Evolutionary conservation across 2,888 invertebrate species (phyloP).

Genomic region (Limnephilus marmoratus): DNA sequence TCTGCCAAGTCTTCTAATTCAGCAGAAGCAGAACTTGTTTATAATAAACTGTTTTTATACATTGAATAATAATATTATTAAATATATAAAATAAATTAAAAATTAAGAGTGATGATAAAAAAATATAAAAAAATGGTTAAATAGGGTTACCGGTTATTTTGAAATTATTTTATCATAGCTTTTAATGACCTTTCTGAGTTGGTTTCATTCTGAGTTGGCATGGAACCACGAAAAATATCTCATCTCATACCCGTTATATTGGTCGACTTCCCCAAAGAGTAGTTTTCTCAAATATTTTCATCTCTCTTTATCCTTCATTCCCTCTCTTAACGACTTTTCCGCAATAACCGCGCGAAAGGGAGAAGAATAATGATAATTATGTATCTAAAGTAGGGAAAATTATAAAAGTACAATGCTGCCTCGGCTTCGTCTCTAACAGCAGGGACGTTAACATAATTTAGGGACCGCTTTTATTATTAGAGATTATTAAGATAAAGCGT

Average conservation of each 20-base stretch:
- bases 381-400: slow-evolving; percentile 4
- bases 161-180: too few species aligned
- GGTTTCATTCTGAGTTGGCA: too few species aligned
- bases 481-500: neutral
- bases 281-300: neutral
- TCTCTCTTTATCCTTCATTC: neutral
- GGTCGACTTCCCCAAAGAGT: neutral
- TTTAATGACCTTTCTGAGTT: too few species aligned
- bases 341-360: neutral
- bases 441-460: neutral
- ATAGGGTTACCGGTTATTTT: too few species aligned
- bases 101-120: too few species aligned
- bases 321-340: neutral
- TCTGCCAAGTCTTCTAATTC: too few species aligned
- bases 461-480: neutral
- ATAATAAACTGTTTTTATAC: too few species aligned
- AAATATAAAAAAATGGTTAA: too few species aligned
- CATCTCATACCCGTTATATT: neutral
- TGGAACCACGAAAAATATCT: too few species aligned
- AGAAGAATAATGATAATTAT: slow-evolving; percentile 30
- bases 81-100: too few species aligned
- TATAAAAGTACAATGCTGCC: neutral
- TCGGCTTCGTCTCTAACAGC: neutral
- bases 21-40: too few species aligned
- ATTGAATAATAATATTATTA: too few species aligned